Conservation (phyloP, 1,140 invertebrate genomes). For the Pseudomyrmex concolor region DNA sequence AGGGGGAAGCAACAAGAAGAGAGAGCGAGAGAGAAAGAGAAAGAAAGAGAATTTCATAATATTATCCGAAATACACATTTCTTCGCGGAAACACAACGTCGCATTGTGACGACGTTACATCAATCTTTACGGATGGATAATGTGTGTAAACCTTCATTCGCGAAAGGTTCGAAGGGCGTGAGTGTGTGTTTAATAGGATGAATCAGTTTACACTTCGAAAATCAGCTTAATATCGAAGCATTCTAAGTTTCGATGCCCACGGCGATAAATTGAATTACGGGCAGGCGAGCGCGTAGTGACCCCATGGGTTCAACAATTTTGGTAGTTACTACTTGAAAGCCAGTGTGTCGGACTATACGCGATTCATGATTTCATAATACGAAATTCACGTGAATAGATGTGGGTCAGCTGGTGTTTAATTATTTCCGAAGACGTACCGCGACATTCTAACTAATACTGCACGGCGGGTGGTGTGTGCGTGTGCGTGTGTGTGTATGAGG, state of each 20-base stretch:
- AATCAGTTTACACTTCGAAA: conserved; percentile 33
- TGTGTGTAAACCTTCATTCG: neutral
- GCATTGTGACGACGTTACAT: conserved; percentile 20
- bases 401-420: conserved; percentile 7
- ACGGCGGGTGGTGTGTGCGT: neutral
- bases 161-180: no score
- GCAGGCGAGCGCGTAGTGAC: neutral
- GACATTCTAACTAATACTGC: conserved; percentile 27
- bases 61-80: conserved; percentile 44
- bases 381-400: neutral
- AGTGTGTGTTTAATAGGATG: neutral
- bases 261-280: conserved; percentile 5
- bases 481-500: neutral
- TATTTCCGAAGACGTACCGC: conserved; percentile 24
- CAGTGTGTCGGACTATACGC: no score
- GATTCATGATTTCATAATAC: neutral
- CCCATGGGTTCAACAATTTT: conserved; percentile 27
- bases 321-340: neutral
- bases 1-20: no score
- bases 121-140: conserved; percentile 29
- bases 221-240: neutral
- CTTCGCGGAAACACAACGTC: conserved; percentile 30
- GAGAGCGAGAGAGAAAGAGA: no score
- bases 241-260: conserved; percentile 12
- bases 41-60: conserved; percentile 15